Conservation (phyloP, 2,888 invertebrate species). For the Hyposoter dolosus region DNA sequence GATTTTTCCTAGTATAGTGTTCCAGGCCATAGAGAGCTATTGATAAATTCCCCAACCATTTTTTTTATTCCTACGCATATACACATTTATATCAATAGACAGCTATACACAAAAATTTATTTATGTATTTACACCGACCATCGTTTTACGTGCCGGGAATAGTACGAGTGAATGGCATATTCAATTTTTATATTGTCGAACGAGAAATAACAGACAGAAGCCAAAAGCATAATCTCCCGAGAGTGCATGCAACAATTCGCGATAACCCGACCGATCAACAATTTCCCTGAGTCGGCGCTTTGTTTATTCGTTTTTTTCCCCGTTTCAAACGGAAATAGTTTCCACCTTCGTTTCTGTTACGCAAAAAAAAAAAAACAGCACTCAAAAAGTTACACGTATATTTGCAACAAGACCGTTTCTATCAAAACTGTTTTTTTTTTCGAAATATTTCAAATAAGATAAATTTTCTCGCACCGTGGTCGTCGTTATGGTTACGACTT, state of each 20-base stretch:
- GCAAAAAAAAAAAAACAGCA: neutral
- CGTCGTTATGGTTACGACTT: neutral
- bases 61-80: constrained; percentile 16
- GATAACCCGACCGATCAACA: constrained; percentile 3
- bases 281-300: constrained; percentile 16
- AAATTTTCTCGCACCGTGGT: neutral
- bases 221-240: constrained; percentile 28
- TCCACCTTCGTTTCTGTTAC: neutral
- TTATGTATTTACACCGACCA: constrained; percentile 38
- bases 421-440: neutral
- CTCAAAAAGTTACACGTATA: neutral
- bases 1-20: neutral
- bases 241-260: neutral
- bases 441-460: neutral
- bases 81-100: neutral
- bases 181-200: constrained; percentile 52
- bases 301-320: neutral
- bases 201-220: constrained; percentile 19
- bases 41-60: constrained; percentile 25
- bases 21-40: constrained; percentile 5
- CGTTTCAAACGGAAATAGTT: neutral
- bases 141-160: constrained; percentile 18
- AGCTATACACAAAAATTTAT: neutral
- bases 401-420: neutral
- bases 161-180: constrained; percentile 33